Base-by-base conservation (phyloP, 2,113 vertebrate genomes). In the Capra hircus region DNA sequence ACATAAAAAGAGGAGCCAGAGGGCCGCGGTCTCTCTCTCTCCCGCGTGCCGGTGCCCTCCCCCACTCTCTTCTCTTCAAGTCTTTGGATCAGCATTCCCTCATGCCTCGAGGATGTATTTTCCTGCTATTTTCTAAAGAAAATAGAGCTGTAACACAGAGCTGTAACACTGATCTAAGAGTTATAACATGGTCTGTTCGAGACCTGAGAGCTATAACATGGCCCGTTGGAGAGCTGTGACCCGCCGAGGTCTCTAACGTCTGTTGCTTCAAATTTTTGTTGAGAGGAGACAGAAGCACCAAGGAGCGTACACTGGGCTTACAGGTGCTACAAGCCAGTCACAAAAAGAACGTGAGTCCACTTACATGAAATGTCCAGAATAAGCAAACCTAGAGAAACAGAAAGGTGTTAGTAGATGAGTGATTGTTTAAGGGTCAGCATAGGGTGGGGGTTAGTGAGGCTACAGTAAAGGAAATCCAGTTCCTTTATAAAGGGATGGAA, bases 11-110 rank as follows among this genome's bases (percentile, higher is more conserved):
- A 40, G 67, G n/a, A 6, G 19, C 19, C 67, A 12, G 6, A 40
- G 9, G n/a, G 67, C 67, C 5, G 2, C 19, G 19, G 64, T 23
- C 67, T 71, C 19, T 33, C 30, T 23, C 30, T 23, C 19, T 23
- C 67, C n/a, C 5, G 2, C 1, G 9, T 5, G 10, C 19, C 11
- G 9, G n/a, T 5, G 19, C n/a, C 10, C n/a, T 74, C 19, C n/a
- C 19, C 19, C 1, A 74, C 67, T 40, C n/a, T 23, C n/a, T 71
- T 71, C n/a, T 40, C 67, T 40, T 71, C n/a, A 10, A 9, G 2
- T 71, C 67, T 74, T 40, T 74, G 36, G 67, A 40, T 6, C 10
- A 1, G 10, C n/a, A 25, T 40, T 23, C 19, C n/a, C 67, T 74
- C 67, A 40, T 12, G 19, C 67, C 67, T 40, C 1, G 10, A 40